Evolutionary conservation across 2,888 invertebrate species (phyloP), one percentile per base, ranked within the genome.

Genomic region (Trichogramma dendrolimi): DNA sequence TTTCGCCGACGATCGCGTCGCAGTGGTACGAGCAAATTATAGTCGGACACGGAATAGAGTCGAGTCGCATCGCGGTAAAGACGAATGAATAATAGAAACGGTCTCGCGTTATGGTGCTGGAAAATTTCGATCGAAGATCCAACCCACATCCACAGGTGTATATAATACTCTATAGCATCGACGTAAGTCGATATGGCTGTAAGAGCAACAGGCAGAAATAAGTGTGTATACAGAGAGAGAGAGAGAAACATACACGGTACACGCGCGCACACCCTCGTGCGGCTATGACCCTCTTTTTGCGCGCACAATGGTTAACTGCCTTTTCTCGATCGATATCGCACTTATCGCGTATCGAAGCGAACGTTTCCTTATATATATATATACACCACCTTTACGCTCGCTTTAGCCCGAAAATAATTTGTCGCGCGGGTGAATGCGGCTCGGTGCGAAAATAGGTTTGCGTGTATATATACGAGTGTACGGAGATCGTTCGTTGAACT

Each of bases 61-160:
- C 10, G 51, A 10, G 39, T 47, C 7, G 49, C n/a, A 14, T 42
- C 4, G 44, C 39, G 41, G 43, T 56, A 47, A 5, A 53, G 50
- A 54, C 48, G 58, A 49, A 57, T 58, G 52, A 62, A 58, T 58
- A 58, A 57, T 58, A 53, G 57, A 58, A 44, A 40, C 57, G 49
- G 53, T 53, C 49, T 7, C 48, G 6, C 14, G 6, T n/a, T 7
- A 10, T 8, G 49, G 27, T 6, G n/a, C 51, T 40, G n/a, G 40
- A n/a, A 14, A 49, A 6, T 27, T 14, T 8, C 11, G 43, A n/a
- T 4, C 8, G 41, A 27, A 52, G 11, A n/a, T 14, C 14, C 14
- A 14, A 14, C 14, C 14, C 14, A 14, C 2, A 14, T 14, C 14
- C 14, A 14, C 14, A 14, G 14, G 14, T 14, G 14, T 14, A 14